Conservation (phyloP, 2,797 vertebrate genomes). For the Phataginus tricuspis region DNA sequence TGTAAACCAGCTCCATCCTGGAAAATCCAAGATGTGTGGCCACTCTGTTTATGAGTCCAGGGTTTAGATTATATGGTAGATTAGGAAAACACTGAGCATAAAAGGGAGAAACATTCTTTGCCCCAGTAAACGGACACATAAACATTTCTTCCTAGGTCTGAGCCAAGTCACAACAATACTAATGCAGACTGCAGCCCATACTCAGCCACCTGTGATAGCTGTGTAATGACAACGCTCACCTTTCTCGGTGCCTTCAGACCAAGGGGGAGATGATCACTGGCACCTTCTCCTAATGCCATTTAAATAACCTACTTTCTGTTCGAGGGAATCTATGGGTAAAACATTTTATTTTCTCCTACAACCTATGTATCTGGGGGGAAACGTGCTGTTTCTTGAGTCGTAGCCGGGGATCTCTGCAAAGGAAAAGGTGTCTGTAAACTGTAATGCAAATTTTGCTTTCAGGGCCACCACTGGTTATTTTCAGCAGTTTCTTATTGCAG, state of each 20-base stretch:
- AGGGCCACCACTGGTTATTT: background rate
- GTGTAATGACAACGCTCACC: background rate
- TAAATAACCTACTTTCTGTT: constrained; percentile 52
- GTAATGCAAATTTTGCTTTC: constrained; percentile 44
- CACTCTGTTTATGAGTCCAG: background rate
- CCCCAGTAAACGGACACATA: background rate
- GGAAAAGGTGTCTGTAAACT: constrained; percentile 26
- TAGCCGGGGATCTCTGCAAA: constrained; percentile 26
- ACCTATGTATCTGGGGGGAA: background rate
- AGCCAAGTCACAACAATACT: background rate
- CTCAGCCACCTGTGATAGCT: background rate
- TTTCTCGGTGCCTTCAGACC: background rate
- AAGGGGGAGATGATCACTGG: background rate
- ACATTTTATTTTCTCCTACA: constrained; percentile 8
- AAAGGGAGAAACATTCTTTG: background rate
- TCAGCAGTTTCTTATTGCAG: background rate
- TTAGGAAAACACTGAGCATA: background rate
- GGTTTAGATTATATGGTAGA: background rate
- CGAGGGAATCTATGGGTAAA: background rate
- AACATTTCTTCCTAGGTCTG: background rate
- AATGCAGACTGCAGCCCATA: background rate
- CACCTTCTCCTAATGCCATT: background rate
- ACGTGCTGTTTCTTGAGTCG: constrained; percentile 17
- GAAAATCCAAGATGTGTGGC: background rate
- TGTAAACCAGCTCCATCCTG: background rate